Conservation (phyloP, 2,797 vertebrate genomes). For the Tachyglossus aculeatus region DNA sequence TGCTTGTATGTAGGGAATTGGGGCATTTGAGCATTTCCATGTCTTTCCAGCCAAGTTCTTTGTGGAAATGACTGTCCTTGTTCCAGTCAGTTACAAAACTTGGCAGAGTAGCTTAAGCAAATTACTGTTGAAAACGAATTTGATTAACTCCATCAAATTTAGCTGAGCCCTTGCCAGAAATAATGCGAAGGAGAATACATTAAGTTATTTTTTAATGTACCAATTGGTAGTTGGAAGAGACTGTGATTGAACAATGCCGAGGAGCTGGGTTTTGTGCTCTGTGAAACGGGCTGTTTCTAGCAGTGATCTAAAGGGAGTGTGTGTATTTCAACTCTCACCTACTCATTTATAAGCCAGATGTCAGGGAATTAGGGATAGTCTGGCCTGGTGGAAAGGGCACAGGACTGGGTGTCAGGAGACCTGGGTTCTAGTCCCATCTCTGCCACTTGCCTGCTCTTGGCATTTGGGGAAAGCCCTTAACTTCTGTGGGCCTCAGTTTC, state of each 20-base stretch:
- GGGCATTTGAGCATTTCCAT: background rate
- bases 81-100: conserved; percentile 1
- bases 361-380: background rate
- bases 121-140: conserved; percentile 37
- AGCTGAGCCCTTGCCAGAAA: conserved; percentile 31
- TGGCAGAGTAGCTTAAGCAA: conserved; percentile 17
- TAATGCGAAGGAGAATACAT: background rate
- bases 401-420: no score
- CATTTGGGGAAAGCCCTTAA: no score
- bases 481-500: no score
- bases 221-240: background rate
- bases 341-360: background rate
- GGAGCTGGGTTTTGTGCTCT: background rate
- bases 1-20: background rate
- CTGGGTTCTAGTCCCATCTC: no score
- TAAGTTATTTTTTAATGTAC: conserved; percentile 7
- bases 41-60: conserved; percentile 5
- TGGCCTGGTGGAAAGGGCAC: no score
- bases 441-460: no score
- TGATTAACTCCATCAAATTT: conserved; percentile 14
- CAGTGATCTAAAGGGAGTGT: background rate
- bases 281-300: conserved; percentile 18
- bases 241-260: conserved; percentile 8
- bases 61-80: background rate
- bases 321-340: background rate